Percentiles rank a stretch among this genome's conserved stretches.
Evolutionary conservation across 2,888 invertebrate species (phyloP).

Genomic region (Drosophila histrio): DNA sequence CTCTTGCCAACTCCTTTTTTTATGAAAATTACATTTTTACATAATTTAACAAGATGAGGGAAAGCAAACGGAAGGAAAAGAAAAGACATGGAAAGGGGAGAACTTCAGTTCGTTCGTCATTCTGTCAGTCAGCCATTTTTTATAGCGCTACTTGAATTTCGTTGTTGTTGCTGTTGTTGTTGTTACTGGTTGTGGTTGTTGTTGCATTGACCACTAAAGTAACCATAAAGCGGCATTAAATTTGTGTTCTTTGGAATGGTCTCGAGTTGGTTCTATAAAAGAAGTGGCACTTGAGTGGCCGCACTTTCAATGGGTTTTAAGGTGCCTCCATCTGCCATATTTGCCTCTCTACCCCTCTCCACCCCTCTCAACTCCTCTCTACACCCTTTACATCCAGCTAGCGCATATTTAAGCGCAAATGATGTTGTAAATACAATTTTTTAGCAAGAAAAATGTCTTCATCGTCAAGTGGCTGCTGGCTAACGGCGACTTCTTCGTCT

Average conservation of each 20-base stretch:
- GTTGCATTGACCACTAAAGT: conserved; percentile 78
- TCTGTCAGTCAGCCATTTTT: conserved; percentile 50
- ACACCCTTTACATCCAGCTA: neutral
- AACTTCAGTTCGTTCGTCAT: conserved; percentile 35
- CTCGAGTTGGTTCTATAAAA: conserved; percentile 30
- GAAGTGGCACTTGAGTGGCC: conserved; percentile 71
- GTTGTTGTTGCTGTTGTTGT: conserved; percentile 24
- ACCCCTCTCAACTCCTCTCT: neutral
- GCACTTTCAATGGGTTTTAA: conserved; percentile 62
- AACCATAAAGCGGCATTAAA: conserved; percentile 73
- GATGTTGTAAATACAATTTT: conserved; percentile 78
- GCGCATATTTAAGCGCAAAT: conserved; percentile 64
- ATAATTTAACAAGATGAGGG: conserved; percentile 63
- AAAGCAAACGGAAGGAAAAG: conserved; percentile 1
- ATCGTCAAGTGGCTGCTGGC: conserved; percentile 64
- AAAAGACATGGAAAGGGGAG: neutral
- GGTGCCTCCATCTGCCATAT: conserved; percentile 34
- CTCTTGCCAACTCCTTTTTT: conserved; percentile 19
- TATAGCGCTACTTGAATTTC: conserved; percentile 39
- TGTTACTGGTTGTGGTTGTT: conserved; percentile 40
- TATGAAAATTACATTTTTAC: conserved; percentile 72
- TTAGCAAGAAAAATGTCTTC: conserved; percentile 72
- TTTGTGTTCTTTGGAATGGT: conserved; percentile 37
- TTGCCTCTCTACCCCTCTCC: conserved; percentile 6
- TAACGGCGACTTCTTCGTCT: conserved; percentile 22